Evolutionary conservation across 2,797 vertebrate genomes (phyloP).

Genomic region (Phrynocephalus vlangalii): DNA sequence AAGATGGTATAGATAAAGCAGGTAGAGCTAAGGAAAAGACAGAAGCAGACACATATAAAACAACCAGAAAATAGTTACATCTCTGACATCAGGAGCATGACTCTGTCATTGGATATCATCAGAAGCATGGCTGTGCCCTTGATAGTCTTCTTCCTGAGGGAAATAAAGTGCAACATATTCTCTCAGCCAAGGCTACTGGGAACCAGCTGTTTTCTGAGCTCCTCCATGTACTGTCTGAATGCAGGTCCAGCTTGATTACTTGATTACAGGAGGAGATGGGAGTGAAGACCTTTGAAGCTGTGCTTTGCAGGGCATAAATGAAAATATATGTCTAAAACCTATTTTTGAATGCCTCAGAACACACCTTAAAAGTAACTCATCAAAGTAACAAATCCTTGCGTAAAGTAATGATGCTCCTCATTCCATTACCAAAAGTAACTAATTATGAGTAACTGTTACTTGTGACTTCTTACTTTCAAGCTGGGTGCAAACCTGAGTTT

Average conservation of each 20-base stretch:
- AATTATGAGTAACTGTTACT: no score
- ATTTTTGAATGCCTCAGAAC: no score
- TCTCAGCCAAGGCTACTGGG: not conserved
- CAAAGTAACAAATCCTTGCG: not conserved
- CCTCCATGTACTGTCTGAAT: not conserved
- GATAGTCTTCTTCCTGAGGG: not conserved
- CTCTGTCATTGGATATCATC: no score
- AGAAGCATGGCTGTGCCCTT: no score
- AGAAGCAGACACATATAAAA: not conserved
- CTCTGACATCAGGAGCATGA: not conserved
- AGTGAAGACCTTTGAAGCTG: not conserved
- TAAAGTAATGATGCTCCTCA: no score
- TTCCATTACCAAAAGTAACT: not conserved
- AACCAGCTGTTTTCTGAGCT: not conserved
- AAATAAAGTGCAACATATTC: not conserved
- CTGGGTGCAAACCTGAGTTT: not conserved
- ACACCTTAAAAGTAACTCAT: no score
- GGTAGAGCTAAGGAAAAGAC: no score
- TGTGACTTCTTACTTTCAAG: no score
- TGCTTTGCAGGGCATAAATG: no score
- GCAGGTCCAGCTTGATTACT: not conserved
- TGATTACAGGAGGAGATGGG: not conserved
- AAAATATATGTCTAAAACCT: no score
- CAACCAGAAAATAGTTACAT: not conserved
- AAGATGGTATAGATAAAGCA: no score